Evolutionary conservation across 2,888 invertebrate genomes (phyloP).

Genomic region (Caenorhabditis wallacei): DNA sequence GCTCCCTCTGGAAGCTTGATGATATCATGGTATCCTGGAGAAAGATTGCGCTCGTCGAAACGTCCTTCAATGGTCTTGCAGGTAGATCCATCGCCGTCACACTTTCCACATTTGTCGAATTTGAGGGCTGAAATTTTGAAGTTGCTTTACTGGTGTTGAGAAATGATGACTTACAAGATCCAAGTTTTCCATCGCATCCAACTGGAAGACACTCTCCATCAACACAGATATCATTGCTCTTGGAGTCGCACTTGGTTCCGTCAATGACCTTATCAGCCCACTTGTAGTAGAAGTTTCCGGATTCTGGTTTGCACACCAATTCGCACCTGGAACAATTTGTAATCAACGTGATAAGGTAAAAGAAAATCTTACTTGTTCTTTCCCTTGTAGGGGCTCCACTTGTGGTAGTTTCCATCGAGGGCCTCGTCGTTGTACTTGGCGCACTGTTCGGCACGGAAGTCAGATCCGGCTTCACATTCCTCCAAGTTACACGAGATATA

Average conservation of each 20-base stretch:
- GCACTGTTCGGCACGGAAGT: conserved; percentile 94
- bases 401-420: conserved; percentile 91
- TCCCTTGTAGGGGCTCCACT: conserved; percentile 84
- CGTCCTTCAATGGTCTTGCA: conserved; percentile 89
- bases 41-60: conserved; percentile 85
- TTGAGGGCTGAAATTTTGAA: conserved; percentile 85
- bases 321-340: conserved; percentile 87
- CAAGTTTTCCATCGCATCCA: conserved; percentile 96
- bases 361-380: conserved; percentile 79
- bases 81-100: conserved; percentile 91
- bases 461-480: conserved; percentile 85
- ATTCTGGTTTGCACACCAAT: conserved; percentile 94
- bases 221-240: conserved; percentile 93
- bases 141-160: neutral
- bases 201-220: conserved; percentile 94
- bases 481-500: conserved; percentile 95
- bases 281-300: conserved; percentile 93
- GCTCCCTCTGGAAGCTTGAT: conserved; percentile 93
- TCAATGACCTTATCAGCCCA: conserved; percentile 89
- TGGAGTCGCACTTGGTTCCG: conserved; percentile 89
- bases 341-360: neutral
- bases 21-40: conserved; percentile 92
- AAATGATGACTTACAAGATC: conserved; percentile 86
- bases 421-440: conserved; percentile 90
- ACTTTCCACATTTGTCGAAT: conserved; percentile 94